A percentile compares a stretch with the other conserved stretches of the same genome.
Conservation (phyloP, 2,888 invertebrate genomes). For the Clitarchus hookeri region DNA sequence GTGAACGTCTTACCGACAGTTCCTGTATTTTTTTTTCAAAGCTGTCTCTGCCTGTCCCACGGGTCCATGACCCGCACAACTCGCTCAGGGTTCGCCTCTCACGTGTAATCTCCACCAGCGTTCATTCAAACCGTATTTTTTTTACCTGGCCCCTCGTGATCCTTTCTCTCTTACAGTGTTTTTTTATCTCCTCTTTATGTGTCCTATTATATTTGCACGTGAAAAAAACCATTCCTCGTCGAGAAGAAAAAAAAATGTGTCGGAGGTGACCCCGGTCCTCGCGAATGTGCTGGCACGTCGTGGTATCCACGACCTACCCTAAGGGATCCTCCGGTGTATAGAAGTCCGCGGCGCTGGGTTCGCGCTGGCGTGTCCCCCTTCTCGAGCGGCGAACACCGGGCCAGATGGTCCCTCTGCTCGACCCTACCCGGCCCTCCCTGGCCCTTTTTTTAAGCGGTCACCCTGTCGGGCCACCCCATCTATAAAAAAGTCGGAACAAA, state of each 20-base stretch:
- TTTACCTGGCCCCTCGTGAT: not conserved
- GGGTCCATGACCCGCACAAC: slow-evolving; percentile 17
- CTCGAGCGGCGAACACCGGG: not conserved
- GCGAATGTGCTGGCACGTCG: not conserved
- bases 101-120: slow-evolving; percentile 7
- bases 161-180: slow-evolving; percentile 16
- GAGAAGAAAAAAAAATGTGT: slow-evolving; percentile 3
- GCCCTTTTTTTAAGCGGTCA: slow-evolving; percentile 24
- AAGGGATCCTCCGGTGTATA: not conserved
- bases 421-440: not conserved
- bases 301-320: slow-evolving; percentile 18
- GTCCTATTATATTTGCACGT: slow-evolving; percentile 17
- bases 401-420: slow-evolving; percentile 2
- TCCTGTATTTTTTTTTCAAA: not conserved
- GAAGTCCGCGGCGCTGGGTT: not conserved
- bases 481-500: slow-evolving; percentile 25
- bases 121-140: slow-evolving; percentile 9
- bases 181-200: slow-evolving; percentile 18
- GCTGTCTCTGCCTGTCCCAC: slow-evolving; percentile 15
- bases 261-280: not conserved
- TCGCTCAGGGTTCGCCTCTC: not conserved
- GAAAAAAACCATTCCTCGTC: not conserved
- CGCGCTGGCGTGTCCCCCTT: not conserved
- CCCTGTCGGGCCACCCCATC: not conserved
- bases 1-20: not conserved